Base-by-base conservation (phyloP, 2,888 invertebrate species). In the Dolomedes plantarius region DNA sequence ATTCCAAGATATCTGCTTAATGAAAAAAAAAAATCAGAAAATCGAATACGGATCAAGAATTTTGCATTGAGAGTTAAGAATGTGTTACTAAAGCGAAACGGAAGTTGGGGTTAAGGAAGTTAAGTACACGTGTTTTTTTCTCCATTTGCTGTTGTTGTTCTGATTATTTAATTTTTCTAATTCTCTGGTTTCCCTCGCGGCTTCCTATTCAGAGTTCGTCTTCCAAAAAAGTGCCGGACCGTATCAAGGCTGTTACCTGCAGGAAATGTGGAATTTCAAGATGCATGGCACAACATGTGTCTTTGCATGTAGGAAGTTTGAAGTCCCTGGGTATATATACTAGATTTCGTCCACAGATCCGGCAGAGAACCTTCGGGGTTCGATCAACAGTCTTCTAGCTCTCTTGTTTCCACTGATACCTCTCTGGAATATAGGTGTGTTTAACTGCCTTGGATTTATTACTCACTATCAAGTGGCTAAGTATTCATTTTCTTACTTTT, bases 151-250 rank as follows among this genome's bases (percentile, higher is more conserved):
- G n/a, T 65, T 67, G 7, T 75, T 11, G 11, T 50, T 74, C 56
- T 29, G 67, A 77, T 85, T 73, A 85, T 78, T 77, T 85, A 78
- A 85, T 85, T 85, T 85, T 73, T 85, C 77, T 68, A 76, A 78
- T 78, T 83, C 83, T 36, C 31, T 32, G 31, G 74, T 62, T 31
- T 62, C 19, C 41, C 31, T 28, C n/a, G 11, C 19, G 62, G 76
- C 46, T 77, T 85, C 73, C 76, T 67, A 85, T 68, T 13, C 56
- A 85, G 50, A 39, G 39, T n/a, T 67, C 83, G 72, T 85, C 77
- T 73, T 85, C 77, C 39, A 72, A 67, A 65, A 77, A 82, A 36
- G 73, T 77, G 73, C 2, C 56, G 50, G 50, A 77, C 67, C 83
- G 73, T 85, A 39, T 23, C 72, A 85, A 28, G 77, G 39, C 83